Evolutionary conservation across 2,888 invertebrate genomes (phyloP).

Genomic region (Suillia variegata): DNA sequence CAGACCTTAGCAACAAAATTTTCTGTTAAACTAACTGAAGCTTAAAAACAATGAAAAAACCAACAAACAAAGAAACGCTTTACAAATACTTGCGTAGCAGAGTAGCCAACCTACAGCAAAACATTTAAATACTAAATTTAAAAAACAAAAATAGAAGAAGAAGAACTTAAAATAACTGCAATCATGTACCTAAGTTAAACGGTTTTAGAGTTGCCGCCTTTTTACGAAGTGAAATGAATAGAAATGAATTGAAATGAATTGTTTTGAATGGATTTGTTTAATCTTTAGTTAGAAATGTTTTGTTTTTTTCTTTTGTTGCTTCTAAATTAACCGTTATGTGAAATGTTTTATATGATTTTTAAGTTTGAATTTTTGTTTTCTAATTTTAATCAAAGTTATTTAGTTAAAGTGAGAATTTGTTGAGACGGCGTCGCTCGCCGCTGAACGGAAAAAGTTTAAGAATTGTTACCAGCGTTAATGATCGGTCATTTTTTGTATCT

Average conservation of each 20-base stretch:
- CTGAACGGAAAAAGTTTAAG: too few relatives aligned
- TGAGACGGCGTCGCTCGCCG: too few relatives aligned
- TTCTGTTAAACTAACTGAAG: conserved; percentile 20
- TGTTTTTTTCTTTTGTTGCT: neutral
- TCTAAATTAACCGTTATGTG: neutral
- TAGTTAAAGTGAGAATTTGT: too few relatives aligned
- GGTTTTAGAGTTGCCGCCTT: neutral
- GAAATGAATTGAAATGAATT: neutral
- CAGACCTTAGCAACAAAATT: neutral
- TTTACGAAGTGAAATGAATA: too few relatives aligned
- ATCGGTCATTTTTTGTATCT: too few relatives aligned
- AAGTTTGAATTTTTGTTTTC: neutral
- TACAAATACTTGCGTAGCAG: neutral
- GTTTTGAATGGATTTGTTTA: neutral
- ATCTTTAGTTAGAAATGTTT: too few relatives aligned
- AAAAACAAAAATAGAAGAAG: neutral
- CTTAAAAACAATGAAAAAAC: neutral
- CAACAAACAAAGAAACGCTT: neutral
- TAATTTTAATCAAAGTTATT: neutral
- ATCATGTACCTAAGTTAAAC: neutral
- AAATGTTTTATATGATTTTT: too few relatives aligned
- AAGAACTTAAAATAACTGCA: neutral
- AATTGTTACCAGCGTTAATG: too few relatives aligned
- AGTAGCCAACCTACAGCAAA: neutral
- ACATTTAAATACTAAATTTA: neutral